Conservation (phyloP, 2,113 vertebrate species). For the Podiceps cristatus region DNA sequence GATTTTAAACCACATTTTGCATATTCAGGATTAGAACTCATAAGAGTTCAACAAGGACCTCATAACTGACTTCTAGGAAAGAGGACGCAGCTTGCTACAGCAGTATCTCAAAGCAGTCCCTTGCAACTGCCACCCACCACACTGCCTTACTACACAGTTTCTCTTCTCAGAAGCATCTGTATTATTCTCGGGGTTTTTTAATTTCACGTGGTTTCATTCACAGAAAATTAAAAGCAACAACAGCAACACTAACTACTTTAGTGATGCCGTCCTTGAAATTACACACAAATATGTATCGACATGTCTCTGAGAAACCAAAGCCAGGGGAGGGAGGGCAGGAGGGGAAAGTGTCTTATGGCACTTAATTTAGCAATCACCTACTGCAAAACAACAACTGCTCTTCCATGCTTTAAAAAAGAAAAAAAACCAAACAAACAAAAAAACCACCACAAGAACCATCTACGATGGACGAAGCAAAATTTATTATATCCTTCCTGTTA, state of each 20-base stretch:
- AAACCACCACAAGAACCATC: neutral
- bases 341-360: neutral
- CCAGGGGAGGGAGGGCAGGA: neutral
- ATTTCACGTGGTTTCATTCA: neutral
- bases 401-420: neutral
- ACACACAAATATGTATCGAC: neutral
- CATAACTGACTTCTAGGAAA: conserved; percentile 12
- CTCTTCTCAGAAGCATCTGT: neutral
- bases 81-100: neutral
- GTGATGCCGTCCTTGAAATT: conserved; percentile 9
- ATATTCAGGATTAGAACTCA: neutral
- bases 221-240: neutral
- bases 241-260: neutral
- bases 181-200: neutral
- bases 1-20: conserved; percentile 47
- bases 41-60: neutral
- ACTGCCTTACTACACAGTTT: neutral
- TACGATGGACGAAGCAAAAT: neutral
- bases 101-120: neutral
- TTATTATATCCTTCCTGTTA: neutral
- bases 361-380: neutral
- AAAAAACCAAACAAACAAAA: no score
- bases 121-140: neutral
- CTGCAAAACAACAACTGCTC: neutral
- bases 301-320: neutral